Percentiles rank a stretch among this genome's conserved stretches.
phyloP scores from a whole-genome alignment of 2,888 invertebrate genomes.

The Rhyacophila evoluta region DNA sequence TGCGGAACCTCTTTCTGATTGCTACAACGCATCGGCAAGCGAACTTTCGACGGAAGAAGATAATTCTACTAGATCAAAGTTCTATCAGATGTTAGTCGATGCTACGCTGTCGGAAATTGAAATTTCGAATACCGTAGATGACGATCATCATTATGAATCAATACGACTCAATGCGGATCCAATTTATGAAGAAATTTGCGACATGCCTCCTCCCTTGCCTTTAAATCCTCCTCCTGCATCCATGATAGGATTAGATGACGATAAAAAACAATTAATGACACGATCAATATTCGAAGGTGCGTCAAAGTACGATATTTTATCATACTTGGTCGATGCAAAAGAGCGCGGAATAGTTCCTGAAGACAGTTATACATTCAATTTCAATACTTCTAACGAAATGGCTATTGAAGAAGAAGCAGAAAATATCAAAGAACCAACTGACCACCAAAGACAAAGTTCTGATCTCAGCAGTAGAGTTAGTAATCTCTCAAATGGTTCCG shows the following conservation, averaged over 20 bases:
- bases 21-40: conserved; percentile 78
- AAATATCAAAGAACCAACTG: conserved; percentile 69
- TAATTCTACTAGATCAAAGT: conserved; percentile 75
- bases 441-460: conserved; percentile 65
- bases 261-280: conserved; percentile 76
- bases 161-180: conserved; percentile 77
- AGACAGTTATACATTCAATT: conserved; percentile 77
- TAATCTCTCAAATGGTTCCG: conserved; percentile 84
- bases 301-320: conserved; percentile 90
- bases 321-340: conserved; percentile 89
- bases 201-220: conserved; percentile 84
- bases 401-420: conserved; percentile 67
- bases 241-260: conserved; percentile 76
- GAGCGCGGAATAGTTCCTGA: conserved; percentile 79
- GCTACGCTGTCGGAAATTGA: conserved; percentile 78
- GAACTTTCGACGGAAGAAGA: conserved; percentile 76
- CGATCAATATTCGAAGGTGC: conserved; percentile 84
- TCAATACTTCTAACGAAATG: conserved; percentile 69
- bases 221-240: conserved; percentile 80
- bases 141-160: conserved; percentile 80
- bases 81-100: conserved; percentile 80
- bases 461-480: conserved; percentile 79
- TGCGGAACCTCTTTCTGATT: conserved; percentile 74
- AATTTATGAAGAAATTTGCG: conserved; percentile 82
- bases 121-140: conserved; percentile 72